phyloP scores from a whole-genome alignment of 2,888 invertebrate species.

The Sphaerophoria taeniata region DNA sequence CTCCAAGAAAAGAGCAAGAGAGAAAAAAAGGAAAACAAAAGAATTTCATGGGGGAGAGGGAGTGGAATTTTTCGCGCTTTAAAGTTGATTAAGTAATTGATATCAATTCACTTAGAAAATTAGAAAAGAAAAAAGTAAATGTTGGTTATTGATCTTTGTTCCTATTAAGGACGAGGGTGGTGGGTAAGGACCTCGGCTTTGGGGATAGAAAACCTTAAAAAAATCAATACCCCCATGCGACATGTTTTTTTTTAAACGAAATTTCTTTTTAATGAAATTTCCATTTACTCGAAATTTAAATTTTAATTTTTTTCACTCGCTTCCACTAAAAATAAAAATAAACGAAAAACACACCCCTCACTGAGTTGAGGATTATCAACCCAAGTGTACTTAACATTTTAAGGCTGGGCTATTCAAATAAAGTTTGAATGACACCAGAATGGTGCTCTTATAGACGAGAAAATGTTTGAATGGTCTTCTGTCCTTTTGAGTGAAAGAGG shows the following conservation, averaged over 20 bases:
- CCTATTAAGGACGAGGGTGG: slow-evolving; percentile 8
- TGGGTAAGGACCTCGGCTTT: slow-evolving; percentile 18
- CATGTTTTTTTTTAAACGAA: slow-evolving; percentile 15
- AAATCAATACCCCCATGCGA: slow-evolving; percentile 62
- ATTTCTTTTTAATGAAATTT: slow-evolving; percentile 58
- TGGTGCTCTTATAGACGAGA: slow-evolving; percentile 44
- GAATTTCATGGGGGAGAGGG: slow-evolving; percentile 28
- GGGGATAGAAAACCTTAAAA: slow-evolving; percentile 28
- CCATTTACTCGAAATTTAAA: slow-evolving; percentile 52
- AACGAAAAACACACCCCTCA: slow-evolving; percentile 63
- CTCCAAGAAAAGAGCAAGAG: not conserved
- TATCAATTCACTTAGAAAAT: slow-evolving; percentile 75
- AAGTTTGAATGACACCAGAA: slow-evolving; percentile 72
- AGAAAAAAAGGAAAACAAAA: slow-evolving; percentile 32
- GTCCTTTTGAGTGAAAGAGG: slow-evolving; percentile 10
- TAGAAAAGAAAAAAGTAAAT: slow-evolving; percentile 54
- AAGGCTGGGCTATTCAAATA: slow-evolving; percentile 72
- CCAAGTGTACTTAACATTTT: slow-evolving; percentile 68
- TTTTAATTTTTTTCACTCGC: slow-evolving; percentile 21
- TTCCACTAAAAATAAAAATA: not conserved
- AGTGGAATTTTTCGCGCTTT: slow-evolving; percentile 57
- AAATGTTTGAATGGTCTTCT: slow-evolving; percentile 59
- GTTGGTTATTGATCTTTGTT: slow-evolving; percentile 72
- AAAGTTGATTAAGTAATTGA: slow-evolving; percentile 74
- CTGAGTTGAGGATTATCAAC: slow-evolving; percentile 55